Evolutionary conservation across 1,140 invertebrate genomes (phyloP).

Genomic region (Pteromalus puparum): DNA sequence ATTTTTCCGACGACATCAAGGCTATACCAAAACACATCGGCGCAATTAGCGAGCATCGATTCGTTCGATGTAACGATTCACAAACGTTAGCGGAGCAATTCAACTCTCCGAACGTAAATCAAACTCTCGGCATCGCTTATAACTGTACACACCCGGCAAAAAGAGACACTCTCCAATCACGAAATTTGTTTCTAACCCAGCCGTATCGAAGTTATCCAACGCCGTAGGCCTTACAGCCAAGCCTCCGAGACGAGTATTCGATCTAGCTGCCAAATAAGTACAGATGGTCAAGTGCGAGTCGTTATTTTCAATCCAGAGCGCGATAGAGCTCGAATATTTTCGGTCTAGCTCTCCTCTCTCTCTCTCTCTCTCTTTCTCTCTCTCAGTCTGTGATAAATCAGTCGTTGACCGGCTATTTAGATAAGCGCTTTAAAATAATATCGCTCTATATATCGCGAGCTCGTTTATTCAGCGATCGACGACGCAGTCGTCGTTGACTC

Average conservation of each 20-base stretch:
- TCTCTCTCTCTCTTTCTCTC: not conserved
- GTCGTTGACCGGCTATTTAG: conserved; percentile 44
- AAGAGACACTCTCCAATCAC: too few species aligned
- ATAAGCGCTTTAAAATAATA: conserved; percentile 51
- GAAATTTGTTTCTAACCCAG: too few species aligned
- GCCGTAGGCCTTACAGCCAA: not conserved
- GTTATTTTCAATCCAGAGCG: conserved; percentile 32
- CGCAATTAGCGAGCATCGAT: too few species aligned
- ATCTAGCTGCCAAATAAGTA: not conserved
- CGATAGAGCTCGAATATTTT: conserved; percentile 29
- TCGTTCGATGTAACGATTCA: too few species aligned
- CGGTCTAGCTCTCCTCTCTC: not conserved
- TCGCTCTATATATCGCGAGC: not conserved
- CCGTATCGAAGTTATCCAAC: too few species aligned
- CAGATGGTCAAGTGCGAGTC: conserved; percentile 6
- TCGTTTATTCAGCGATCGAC: conserved; percentile 22
- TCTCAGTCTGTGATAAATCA: conserved; percentile 34
- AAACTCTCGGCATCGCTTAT: too few species aligned
- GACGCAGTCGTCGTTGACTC: not conserved
- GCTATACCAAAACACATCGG: too few species aligned
- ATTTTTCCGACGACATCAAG: too few species aligned
- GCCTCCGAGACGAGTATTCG: not conserved
- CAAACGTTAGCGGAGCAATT: too few species aligned
- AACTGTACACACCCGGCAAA: too few species aligned
- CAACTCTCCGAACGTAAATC: too few species aligned